Conservation (phyloP, 1,140 invertebrate genomes). For the Babylonia areolata region DNA sequence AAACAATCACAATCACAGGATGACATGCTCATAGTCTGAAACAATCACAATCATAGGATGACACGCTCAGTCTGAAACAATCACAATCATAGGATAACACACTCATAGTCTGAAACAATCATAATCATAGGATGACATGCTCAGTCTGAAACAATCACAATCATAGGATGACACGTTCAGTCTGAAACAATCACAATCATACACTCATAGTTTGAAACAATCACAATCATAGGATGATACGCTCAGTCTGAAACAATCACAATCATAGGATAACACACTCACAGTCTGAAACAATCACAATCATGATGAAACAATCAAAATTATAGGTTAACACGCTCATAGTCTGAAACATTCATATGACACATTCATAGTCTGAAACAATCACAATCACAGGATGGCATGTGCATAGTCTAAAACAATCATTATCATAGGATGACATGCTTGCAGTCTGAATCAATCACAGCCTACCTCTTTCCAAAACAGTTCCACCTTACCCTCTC, state of each 20-base stretch:
- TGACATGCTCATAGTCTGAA: no score
- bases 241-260: no score
- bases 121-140: no score
- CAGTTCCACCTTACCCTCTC: conserved; percentile 76
- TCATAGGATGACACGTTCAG: no score
- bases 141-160: neutral
- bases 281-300: conserved; percentile 81
- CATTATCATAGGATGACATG: conserved; percentile 88
- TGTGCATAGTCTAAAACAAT: conserved; percentile 86
- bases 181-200: no score
- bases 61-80: no score
- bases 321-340: conserved; percentile 88
- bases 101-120: conserved; percentile 85
- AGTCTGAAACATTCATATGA: conserved; percentile 81
- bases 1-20: neutral
- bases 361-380: no score
- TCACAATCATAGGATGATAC: no score
- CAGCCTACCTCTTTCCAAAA: neutral
- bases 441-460: conserved; percentile 85
- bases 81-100: no score
- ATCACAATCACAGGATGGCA: conserved; percentile 80
- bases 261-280: conserved; percentile 93
- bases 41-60: neutral
- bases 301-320: neutral
- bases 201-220: conserved; percentile 86